A percentile compares a stretch with the other conserved stretches of the same genome.
Conservation (phyloP, 2,888 invertebrate genomes). For the Glyphotaelius pellucidus region DNA sequence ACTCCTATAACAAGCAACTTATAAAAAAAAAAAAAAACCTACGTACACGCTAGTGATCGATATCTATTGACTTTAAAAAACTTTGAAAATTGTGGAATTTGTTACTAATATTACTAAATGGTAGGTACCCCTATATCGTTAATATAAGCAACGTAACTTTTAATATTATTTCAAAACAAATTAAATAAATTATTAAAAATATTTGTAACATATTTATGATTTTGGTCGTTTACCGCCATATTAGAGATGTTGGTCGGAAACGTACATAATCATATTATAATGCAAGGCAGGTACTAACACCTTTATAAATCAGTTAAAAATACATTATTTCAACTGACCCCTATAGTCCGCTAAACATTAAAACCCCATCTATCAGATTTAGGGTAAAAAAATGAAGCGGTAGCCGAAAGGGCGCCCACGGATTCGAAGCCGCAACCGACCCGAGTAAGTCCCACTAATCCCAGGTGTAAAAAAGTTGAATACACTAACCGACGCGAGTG, state of each 20-base stretch:
- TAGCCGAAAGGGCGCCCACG: constrained; percentile 11
- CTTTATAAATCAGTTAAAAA: background rate
- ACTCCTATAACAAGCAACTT: no score
- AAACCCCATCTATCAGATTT: constrained; percentile 32
- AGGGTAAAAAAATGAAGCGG: background rate
- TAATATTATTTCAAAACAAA: background rate
- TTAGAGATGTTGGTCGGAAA: background rate
- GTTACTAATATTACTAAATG: no score
- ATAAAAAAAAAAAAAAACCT: no score
- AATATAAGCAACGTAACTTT: background rate
- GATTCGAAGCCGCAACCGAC: constrained; percentile 45
- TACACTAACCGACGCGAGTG: constrained; percentile 52
- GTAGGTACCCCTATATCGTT: no score
- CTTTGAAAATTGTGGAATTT: no score
- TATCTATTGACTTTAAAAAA: no score
- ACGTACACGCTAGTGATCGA: no score
- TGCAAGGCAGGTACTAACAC: background rate
- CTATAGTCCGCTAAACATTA: background rate
- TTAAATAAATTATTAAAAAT: background rate
- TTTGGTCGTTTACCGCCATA: no score
- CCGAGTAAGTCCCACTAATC: constrained; percentile 58
- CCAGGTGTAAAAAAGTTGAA: constrained; percentile 63
- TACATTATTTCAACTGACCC: background rate
- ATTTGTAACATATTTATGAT: no score
- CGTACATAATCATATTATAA: background rate